Evolutionary conservation across 2,888 invertebrate species (phyloP), one percentile per base, ranked within the genome.

Genomic region (Elysia crispata): DNA sequence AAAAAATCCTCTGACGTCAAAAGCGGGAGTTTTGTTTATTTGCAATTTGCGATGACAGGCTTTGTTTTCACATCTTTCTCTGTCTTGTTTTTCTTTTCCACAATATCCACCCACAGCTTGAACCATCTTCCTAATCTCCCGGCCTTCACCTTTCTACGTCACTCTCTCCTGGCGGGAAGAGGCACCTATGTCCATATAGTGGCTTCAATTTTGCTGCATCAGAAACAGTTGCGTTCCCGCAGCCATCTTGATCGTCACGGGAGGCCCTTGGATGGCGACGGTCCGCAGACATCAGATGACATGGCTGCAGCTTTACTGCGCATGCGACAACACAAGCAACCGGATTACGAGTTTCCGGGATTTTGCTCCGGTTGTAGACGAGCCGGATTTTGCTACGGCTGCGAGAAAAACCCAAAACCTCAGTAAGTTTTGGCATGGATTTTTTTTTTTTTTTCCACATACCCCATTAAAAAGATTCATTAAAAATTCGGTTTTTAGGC

Each of bases 311-410:
- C 85, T 0, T 11, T 41, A 11, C 41, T 6, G 41, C 5, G 41
- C 41, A 41, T 41, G 41, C 41, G 41, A 3, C 3, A 41, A 41
- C 41, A 41, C 41, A 41, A 41, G 11, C 41, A 41, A 6, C 41
- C 41, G 41, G 81, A 86, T 13, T 86, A 87, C 75, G 82, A 82
- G n/a, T 88, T 89, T 73, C 89, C 90, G 0, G 89, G 88, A 0
- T 87, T 88, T 83, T 89, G 89, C 80, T 77, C 83, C 5, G 90
- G 90, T 0, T 88, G 89, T 83, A 83, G 82, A 30, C 81, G 88
- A 6, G 83, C 84, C 23, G 89, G 88, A 5, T 82, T 90, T 6
- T 91, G 91, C 77, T 90, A 90, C 81, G 90, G 90, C 6, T 91
- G 91, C 85, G 88, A 87, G n/a, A 83, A 87, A 62, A 86, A 86